A percentile compares a stretch with the other conserved stretches of the same genome.
Conservation (phyloP, 2,113 vertebrate genomes). For the Gymnorhina tibicen region DNA sequence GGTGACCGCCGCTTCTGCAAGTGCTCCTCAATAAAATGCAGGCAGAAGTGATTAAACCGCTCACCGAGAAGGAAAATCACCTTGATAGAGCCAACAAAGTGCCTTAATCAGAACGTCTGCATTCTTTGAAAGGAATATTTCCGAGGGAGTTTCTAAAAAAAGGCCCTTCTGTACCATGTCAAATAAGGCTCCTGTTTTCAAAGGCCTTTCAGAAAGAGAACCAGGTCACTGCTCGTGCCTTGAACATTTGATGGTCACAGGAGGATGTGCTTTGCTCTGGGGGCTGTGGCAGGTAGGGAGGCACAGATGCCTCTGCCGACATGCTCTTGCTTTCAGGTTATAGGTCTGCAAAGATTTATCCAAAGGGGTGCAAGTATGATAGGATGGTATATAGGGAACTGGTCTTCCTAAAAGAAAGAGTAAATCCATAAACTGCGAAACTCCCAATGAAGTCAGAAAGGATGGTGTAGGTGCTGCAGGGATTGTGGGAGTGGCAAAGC, state of each 20-base stretch:
- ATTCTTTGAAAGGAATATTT: background rate
- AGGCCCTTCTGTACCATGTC: background rate
- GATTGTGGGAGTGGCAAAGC: background rate
- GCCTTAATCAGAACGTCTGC: background rate
- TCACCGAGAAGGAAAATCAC: background rate
- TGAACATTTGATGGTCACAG: background rate
- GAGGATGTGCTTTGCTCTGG: background rate
- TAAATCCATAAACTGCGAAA: background rate
- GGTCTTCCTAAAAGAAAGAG: background rate
- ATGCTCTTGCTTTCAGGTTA: background rate
- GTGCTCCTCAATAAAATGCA: background rate
- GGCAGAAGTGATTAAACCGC: accelerated
- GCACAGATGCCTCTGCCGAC: background rate
- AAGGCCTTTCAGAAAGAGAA: background rate
- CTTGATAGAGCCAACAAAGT: background rate
- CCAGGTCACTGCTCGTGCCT: background rate
- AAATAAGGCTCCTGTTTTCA: background rate
- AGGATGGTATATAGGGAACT: background rate
- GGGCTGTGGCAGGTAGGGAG: background rate
- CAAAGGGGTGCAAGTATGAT: background rate
- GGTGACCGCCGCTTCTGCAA: conserved; percentile 25
- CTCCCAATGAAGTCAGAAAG: background rate
- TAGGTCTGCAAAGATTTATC: background rate
- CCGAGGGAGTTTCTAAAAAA: background rate
- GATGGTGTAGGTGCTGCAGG: background rate